Percentiles rank a stretch among this genome's conserved stretches.
phyloP scores from a whole-genome alignment of 2,888 invertebrate genomes.

The Oligia strigilis region DNA sequence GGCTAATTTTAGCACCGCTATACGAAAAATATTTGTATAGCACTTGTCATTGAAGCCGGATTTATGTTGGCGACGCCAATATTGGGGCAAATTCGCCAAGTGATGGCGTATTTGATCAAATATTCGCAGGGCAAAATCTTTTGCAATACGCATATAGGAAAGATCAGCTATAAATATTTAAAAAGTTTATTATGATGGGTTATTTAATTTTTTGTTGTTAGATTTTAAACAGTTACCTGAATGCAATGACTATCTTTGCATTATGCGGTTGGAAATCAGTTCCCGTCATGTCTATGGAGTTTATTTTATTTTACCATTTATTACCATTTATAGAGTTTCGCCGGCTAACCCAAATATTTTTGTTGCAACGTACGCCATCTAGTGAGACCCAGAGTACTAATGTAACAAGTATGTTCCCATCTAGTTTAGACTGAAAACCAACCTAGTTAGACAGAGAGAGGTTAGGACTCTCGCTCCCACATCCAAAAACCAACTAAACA shows the following conservation, averaged over 20 bases:
- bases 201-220: background rate
- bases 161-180: background rate
- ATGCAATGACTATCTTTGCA: background rate
- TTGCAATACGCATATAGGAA: background rate
- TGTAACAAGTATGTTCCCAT: background rate
- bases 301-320: no score
- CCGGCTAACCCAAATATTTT: background rate
- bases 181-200: background rate
- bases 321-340: background rate
- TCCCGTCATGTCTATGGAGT: background rate
- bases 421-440: background rate
- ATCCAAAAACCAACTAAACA: conserved; percentile 67
- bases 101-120: background rate
- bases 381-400: background rate
- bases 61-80: background rate
- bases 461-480: conserved; percentile 11
- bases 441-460: background rate
- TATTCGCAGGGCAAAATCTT: background rate
- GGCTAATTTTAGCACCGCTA: background rate
- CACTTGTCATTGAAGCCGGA: background rate
- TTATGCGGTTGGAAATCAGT: background rate
- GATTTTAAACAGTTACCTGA: background rate
- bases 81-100: background rate
- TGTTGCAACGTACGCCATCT: background rate
- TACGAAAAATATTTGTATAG: background rate